Conservation (phyloP, 2,113 vertebrate species). For the Laterallus jamaicensis region DNA sequence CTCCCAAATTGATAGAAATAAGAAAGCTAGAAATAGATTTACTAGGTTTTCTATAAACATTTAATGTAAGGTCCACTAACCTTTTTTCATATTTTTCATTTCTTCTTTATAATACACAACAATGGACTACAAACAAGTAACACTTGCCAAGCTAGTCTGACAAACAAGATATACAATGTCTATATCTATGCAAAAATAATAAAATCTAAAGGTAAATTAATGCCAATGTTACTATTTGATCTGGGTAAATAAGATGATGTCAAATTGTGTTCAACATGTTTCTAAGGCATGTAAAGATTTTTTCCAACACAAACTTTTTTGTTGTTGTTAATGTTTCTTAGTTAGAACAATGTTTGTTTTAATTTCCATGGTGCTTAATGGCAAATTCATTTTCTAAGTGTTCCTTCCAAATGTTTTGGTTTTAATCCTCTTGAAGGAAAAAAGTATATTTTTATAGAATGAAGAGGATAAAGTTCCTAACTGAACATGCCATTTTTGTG, state of each 20-base stretch:
- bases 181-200: neutral
- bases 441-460: neutral
- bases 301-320: conserved; percentile 29
- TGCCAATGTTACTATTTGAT: neutral
- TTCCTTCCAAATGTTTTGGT: neutral
- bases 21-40: neutral
- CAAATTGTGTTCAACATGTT: neutral
- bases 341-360: conserved; percentile 42
- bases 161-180: neutral
- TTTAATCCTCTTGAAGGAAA: neutral
- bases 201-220: neutral
- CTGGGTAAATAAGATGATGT: neutral
- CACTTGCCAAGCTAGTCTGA: neutral
- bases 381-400: conserved; percentile 19
- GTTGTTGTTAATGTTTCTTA: conserved; percentile 21
- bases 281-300: conserved; percentile 20
- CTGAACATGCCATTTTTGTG: neutral
- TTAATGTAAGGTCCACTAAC: neutral
- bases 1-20: neutral
- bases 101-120: neutral
- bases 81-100: neutral
- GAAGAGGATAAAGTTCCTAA: neutral
- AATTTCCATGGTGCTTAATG: conserved; percentile 45
- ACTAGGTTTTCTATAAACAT: neutral
- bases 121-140: neutral